Percentiles rank a stretch among this genome's conserved stretches.
These are phyloP conservation scores for Drosophila longiperda DNA, from an alignment of 2,888 invertebrate genomes.

Conservation along the genomic window DNA sequence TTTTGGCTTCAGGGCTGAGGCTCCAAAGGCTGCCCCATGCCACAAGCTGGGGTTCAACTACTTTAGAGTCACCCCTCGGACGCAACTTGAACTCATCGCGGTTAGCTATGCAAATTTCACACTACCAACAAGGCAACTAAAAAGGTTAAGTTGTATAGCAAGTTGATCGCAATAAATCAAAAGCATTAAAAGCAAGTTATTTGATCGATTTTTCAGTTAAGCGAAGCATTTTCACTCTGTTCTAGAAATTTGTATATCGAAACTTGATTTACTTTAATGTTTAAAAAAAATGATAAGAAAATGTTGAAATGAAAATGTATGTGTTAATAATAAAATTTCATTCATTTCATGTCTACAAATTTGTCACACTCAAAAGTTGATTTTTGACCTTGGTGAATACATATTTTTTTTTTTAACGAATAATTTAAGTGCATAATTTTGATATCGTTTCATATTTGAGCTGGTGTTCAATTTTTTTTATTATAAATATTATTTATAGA, in stretches of 20 bases:
- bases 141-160: constrained; percentile 7
- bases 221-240: constrained; percentile 23
- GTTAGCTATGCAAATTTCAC: constrained; percentile 68
- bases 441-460: too few species aligned
- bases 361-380: not conserved
- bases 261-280: not conserved
- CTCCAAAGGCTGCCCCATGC: constrained; percentile 46
- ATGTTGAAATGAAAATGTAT: not conserved
- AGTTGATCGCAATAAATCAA: constrained; percentile 2
- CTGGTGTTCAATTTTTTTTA: not conserved
- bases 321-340: not conserved
- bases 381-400: not conserved
- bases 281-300: not conserved
- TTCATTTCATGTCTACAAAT: not conserved
- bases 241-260: too few species aligned
- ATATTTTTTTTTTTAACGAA: not conserved
- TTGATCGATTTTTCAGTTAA: not conserved
- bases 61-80: constrained; percentile 19
- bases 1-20: constrained; percentile 15
- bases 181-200: not conserved
- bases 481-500: not conserved
- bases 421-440: not conserved
- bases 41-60: constrained; percentile 22
- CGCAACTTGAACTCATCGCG: constrained; percentile 1
- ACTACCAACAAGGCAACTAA: constrained; percentile 38